These are phyloP conservation scores for Stratiolaelaps scimitus DNA, from an alignment of 1,140 invertebrate species.

Conservation along the genomic window DNA sequence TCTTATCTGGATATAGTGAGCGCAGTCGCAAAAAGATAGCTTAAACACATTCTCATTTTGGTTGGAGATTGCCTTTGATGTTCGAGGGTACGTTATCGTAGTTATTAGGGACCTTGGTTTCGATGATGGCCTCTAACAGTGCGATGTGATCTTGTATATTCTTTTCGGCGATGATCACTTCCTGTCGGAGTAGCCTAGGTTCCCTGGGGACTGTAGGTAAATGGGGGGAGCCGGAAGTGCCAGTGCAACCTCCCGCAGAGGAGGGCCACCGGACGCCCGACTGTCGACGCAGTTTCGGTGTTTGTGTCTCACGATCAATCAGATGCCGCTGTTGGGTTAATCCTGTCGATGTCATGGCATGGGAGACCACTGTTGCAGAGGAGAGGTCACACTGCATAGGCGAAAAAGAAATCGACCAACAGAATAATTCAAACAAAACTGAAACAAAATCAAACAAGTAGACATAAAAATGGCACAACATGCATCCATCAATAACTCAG, in stretches of 20 bases:
- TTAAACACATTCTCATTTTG: no score
- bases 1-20: no score
- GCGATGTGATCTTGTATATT: conserved; percentile 26
- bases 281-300: conserved; percentile 20
- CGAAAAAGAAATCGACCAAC: no score
- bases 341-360: no score
- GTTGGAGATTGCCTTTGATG: no score
- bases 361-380: no score
- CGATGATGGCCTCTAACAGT: conserved; percentile 24
- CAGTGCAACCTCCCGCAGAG: neutral
- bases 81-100: no score
- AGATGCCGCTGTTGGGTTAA: neutral
- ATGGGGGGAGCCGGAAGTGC: no score
- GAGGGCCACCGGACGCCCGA: neutral
- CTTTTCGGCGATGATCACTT: conserved; percentile 26
- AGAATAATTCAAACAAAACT: neutral
- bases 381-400: no score
- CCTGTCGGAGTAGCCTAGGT: conserved; percentile 9
- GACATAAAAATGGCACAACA: neutral
- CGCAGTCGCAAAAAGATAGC: no score
- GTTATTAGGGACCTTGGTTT: conserved; percentile 12
- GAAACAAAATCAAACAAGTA: neutral
- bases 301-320: conserved; percentile 18
- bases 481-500: no score
- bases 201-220: no score